phyloP scores from a whole-genome alignment of 2,888 invertebrate genomes.

The Heliconius ismenius region DNA sequence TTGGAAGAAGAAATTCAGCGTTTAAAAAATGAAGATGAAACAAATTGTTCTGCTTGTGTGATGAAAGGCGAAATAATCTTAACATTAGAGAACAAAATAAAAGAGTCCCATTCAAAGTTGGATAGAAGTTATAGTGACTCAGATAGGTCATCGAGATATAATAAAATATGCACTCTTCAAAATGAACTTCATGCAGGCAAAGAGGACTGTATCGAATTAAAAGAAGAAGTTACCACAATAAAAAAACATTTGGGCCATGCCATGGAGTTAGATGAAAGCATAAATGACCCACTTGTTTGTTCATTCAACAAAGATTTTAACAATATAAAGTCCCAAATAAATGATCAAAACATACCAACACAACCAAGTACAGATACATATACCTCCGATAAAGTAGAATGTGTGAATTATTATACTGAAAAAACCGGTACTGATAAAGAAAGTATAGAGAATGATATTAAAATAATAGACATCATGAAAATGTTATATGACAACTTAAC shows the following conservation, averaged over 20 bases:
- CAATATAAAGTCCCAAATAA: conserved; percentile 50
- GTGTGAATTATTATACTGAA: conserved; percentile 63
- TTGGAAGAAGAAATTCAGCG: conserved; percentile 49
- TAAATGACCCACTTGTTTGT: conserved; percentile 56
- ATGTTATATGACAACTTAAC: conserved; percentile 61
- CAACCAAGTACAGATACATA: conserved; percentile 57
- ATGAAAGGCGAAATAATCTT: conserved; percentile 54
- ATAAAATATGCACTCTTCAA: conserved; percentile 71
- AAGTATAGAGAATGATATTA: conserved; percentile 53
- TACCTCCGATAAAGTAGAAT: conserved; percentile 62
- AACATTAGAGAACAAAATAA: conserved; percentile 47
- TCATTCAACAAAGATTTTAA: conserved; percentile 52
- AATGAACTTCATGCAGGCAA: conserved; percentile 69
- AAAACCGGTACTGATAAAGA: conserved; percentile 58
- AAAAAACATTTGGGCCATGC: conserved; percentile 64
- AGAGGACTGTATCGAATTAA: conserved; percentile 72
- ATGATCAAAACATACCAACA: conserved; percentile 57
- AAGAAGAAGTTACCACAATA: conserved; percentile 71
- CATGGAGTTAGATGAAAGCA: conserved; percentile 68
- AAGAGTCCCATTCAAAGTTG: conserved; percentile 54
- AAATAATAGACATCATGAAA: conserved; percentile 70
- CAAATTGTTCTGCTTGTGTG: conserved; percentile 53
- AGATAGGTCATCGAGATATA: conserved; percentile 64
- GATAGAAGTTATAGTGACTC: conserved; percentile 70
- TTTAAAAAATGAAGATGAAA: conserved; percentile 36